Evolutionary conservation across 2,888 invertebrate genomes (phyloP).

Genomic region (Coenonympha glycerion): DNA sequence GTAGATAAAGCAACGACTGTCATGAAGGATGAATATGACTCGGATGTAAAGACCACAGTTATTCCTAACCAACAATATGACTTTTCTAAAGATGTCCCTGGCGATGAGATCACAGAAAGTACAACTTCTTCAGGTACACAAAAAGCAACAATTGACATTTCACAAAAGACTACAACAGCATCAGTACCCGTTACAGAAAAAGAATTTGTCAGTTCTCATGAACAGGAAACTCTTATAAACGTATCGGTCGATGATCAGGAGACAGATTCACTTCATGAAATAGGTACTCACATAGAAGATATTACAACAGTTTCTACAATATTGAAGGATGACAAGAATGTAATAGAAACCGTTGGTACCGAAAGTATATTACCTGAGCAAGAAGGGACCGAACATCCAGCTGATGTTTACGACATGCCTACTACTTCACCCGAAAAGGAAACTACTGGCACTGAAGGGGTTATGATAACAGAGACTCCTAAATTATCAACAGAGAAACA

Average conservation of each 20-base stretch:
- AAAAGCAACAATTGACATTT: background rate
- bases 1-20: background rate
- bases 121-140: background rate
- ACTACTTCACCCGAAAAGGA: background rate
- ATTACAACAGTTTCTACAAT: constrained; percentile 8
- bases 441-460: background rate
- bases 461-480: constrained; percentile 11
- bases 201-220: background rate
- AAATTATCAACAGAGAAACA: constrained; percentile 1
- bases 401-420: background rate
- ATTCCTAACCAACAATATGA: constrained; percentile 3
- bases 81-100: background rate
- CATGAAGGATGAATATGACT: background rate
- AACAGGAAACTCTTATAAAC: constrained; percentile 3
- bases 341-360: constrained; percentile 1
- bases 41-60: constrained; percentile 11
- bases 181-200: background rate
- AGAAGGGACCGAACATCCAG: background rate
- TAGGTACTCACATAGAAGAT: constrained; percentile 5
- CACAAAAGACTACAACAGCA: constrained; percentile 4
- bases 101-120: constrained; percentile 1
- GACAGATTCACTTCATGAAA: constrained; percentile 4
- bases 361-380: background rate
- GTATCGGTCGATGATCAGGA: background rate
- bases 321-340: constrained; percentile 5